Evolutionary conservation across 2,888 invertebrate genomes (phyloP), one percentile per base, ranked within the genome.

Genomic region (Sturmia bella): DNA sequence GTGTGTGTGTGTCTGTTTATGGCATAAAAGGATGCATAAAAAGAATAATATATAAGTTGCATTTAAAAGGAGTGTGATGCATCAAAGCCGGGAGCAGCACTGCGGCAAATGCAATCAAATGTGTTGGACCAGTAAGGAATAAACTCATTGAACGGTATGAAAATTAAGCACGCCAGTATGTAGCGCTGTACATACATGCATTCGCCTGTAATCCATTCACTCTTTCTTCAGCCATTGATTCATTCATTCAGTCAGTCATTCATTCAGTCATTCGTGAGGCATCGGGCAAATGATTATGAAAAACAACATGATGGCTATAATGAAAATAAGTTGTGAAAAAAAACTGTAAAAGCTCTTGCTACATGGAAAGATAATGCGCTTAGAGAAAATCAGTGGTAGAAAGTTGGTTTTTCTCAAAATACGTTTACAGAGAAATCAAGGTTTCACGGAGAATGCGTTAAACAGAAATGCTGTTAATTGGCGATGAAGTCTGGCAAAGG

Each of bases 21-120:
- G n/a, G n/a, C n/a, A 27, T 48, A 66, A 78, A 75, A 59, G 69
- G 78, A 75, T 66, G 24, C 7, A n/a, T 54, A 82, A 82, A 78
- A 59, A 59, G 74, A 78, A 82, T 74, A 78, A 61, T 78, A 74
- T 70, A 78, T 74, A 74, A 70, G 77, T 70, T 81, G 48, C 64
- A 74, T 70, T 69, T 54, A 64, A 64, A 39, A 45, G 69, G 69
- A 54, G 41, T 27, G 37, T 52, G 57, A n/a, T 56, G 21, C 39
- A 19, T 24, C 27, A 73, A 69, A 56, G 57, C 15, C 37, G 50
- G 43, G 48, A 63, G 43, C 56, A 64, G 61, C 61, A 72, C 12
- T 81, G 76, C 70, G 68, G 73, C 66, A 69, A 82, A 57, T 77
- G 82, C 82, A 82, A 74, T 74, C 66, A 78, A 81, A 74, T 70